phyloP scores from a whole-genome alignment of 2,113 vertebrate species.

The Perccottus glenii region DNA sequence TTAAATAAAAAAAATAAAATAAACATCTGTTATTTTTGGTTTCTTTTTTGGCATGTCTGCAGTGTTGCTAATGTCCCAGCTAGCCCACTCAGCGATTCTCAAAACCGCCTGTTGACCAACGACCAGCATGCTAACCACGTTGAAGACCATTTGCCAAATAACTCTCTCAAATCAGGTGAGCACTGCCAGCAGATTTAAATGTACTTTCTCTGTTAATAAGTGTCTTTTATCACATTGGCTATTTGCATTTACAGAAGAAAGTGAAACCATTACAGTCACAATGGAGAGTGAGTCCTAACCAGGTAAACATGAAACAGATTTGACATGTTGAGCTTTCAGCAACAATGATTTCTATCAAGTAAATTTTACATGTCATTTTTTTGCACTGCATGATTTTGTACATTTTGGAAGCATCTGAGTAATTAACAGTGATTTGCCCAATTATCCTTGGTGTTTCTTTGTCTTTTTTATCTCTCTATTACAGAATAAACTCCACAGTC shows the following conservation, averaged over 20 bases:
- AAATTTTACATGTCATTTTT: background rate
- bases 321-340: background rate
- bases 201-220: background rate
- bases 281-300: constrained; percentile 90
- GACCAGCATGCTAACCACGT: constrained; percentile 81
- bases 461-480: constrained; percentile 2
- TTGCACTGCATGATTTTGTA: background rate
- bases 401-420: background rate
- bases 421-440: background rate
- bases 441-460: constrained; percentile 9
- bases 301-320: constrained; percentile 61
- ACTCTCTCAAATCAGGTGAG: constrained; percentile 82
- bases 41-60: constrained; percentile 17
- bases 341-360: background rate
- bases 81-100: constrained; percentile 89
- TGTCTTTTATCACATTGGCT: background rate
- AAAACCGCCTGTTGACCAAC: constrained; percentile 86
- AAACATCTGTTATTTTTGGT: background rate
- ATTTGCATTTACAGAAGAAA: constrained; percentile 80
- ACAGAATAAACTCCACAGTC: constrained; percentile 61
- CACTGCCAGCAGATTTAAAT: background rate
- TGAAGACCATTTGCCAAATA: constrained; percentile 78
- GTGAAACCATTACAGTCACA: constrained; percentile 86
- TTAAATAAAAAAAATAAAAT: too few species aligned
- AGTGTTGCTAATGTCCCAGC: constrained; percentile 78